Base-by-base conservation (phyloP, 2,113 vertebrate genomes). In the Symphodus melops region DNA sequence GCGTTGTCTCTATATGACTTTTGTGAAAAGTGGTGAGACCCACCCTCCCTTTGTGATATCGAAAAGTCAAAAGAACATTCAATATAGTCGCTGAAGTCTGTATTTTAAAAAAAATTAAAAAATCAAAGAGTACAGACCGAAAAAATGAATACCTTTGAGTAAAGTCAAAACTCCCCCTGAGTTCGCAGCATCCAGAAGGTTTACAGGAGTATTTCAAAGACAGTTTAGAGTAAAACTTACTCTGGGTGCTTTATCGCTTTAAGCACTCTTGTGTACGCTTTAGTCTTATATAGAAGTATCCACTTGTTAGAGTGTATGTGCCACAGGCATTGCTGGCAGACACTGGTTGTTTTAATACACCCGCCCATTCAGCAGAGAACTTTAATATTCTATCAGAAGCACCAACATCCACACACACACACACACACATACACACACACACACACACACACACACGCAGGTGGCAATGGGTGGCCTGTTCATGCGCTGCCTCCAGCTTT, bases 321-420 rank as follows among this genome's bases (percentile, higher is more conserved):
- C 70, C 60, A 65, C 75, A 77, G 68, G 76, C 75, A 80, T 67
- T 54, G 61, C 71, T 83, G 78, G 56, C 48, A 79, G 83, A 74
- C 64, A 28, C 53, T 46, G 28, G 33, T 57, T 72, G 33, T 57
- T 72, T 87, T 86, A 76, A 87, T 81, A 79, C 59, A 61, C 20
- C 63, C 75, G 63, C 72, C 72, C 56, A 28, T 79, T 75, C 79
- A 75, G 74, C 37, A 9, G 79, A 55, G 7, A 63, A 57, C 79
- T 67, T 78, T 68, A 83, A 82, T 84, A 82, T 82, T 79, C 63
- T 46, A 70, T 66, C 20, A 79, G 75, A 20, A 66, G 64, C 48
- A 60, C n/a, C 1, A 0, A 77, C 59, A 56, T 57, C 59, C 73
- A 67, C 68, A 66, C 52, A 41, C 71, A 48, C 54, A 52, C 46